Conservation (phyloP, 1,140 invertebrate species). For the Pristionchus pacificus region DNA sequence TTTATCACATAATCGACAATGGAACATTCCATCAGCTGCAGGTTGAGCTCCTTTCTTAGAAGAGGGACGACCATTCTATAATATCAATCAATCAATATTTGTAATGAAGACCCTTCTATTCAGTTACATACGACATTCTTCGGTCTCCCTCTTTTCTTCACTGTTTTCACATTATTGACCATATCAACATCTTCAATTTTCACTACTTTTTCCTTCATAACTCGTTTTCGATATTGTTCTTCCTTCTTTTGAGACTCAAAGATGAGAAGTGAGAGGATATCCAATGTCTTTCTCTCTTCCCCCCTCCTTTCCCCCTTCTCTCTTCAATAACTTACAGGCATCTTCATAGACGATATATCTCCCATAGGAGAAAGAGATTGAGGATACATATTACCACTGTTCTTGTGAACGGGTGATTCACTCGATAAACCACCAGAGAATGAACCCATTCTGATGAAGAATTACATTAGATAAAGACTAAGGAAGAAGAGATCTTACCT, state of each 20-base stretch:
- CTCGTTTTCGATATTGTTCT: too few species aligned
- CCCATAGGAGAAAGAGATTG: background rate
- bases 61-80: background rate
- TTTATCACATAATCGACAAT: slow-evolving; percentile 55
- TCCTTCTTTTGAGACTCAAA: too few species aligned
- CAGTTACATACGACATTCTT: too few species aligned
- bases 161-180: too few species aligned
- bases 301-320: background rate
- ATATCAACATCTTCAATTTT: too few species aligned
- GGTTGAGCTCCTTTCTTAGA: slow-evolving; percentile 56
- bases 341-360: background rate
- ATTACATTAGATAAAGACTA: too few species aligned
- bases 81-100: background rate
- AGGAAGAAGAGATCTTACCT: too few species aligned
- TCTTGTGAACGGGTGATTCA: background rate
- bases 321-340: background rate
- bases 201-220: too few species aligned
- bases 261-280: too few species aligned
- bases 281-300: background rate
- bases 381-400: background rate
- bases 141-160: background rate
- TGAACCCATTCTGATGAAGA: background rate
- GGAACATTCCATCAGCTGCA: slow-evolving; percentile 56
- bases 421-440: background rate
- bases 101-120: too few species aligned